Evolutionary conservation across 2,113 vertebrate species (phyloP), one percentile per base, ranked within the genome.

Genomic region (Corvus cornix): DNA sequence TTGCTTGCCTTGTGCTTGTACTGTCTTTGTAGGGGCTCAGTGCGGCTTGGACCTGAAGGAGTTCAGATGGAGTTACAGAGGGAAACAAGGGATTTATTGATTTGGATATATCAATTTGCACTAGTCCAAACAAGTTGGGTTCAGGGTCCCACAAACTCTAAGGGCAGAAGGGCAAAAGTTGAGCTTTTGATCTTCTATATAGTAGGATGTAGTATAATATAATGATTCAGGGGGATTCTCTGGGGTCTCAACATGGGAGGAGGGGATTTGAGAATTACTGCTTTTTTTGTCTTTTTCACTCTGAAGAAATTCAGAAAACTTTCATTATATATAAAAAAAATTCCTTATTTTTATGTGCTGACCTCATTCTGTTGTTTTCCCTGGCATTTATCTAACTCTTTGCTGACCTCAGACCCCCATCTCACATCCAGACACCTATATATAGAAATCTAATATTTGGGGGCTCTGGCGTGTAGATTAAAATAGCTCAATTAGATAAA

Each of bases 71-170:
- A 96, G 67, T 88, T 93, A 93, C 84, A 91, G 75, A 67, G 92
- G 87, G 55, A 88, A 85, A 27, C 27, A 69, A 90, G 63, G 87
- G 79, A 91, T 93, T 91, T 93, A 90, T 86, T 93, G 82, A 92
- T 94, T 93, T 94, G 72, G 75, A 85, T 91, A 55, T 70, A 90
- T 66, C 81, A 83, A 87, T 95, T 96, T 93, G 59, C 78, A 72
- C 69, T 86, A 88, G 75, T 86, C 72, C 95, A 94, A 96, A 93
- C 85, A 92, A 80, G 70, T 4, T 80, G 20, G 26, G 37, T 77
- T 92, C 51, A 93, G 43, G 41, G 85, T 90, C 46, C 75, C 46
- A 59, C 75, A 90, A 66, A 91, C 72, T 95, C 82, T 22, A 23
- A 77, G 55, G 63, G 55, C 33, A 88, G 31, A 46, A 90, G 88